phyloP scores from a whole-genome alignment of 2,797 vertebrate species.

The Ficedula albicollis region DNA sequence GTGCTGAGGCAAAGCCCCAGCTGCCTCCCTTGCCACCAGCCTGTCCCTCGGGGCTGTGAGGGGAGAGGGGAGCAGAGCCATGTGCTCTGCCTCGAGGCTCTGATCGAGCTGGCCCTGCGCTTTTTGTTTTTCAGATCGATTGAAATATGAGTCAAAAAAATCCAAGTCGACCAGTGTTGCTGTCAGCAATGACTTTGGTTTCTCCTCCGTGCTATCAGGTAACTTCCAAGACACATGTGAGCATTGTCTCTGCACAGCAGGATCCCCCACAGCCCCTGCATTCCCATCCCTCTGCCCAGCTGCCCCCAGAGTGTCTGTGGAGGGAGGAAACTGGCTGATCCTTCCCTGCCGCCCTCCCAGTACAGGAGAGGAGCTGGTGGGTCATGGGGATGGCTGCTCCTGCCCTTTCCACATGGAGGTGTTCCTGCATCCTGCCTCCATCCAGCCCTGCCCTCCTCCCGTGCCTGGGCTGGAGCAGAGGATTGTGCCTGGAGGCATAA shows the following conservation, averaged over 20 bases:
- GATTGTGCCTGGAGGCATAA: conserved; percentile 3
- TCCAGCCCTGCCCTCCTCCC: neutral
- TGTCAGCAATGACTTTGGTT: conserved; percentile 70
- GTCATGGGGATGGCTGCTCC: neutral
- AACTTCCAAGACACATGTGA: neutral
- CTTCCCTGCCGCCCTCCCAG: neutral
- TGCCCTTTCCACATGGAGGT: neutral
- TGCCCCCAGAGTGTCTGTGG: neutral
- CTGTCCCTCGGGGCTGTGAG: neutral
- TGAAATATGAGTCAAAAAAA: conserved; percentile 97
- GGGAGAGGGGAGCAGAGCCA: neutral
- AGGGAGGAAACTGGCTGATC: neutral
- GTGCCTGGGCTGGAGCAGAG: neutral
- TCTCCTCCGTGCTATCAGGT: conserved; percentile 74
- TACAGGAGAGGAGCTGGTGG: accelerated
- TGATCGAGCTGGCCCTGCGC: neutral
- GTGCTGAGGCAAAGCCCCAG: neutral
- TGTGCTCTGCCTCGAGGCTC: neutral
- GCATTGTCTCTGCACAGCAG: neutral
- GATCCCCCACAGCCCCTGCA: neutral
- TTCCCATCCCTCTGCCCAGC: neutral
- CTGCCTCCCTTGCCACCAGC: neutral
- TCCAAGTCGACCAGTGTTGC: conserved; percentile 85
- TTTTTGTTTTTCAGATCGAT: conserved; percentile 88
- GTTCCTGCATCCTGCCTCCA: neutral